Evolutionary conservation across 37 sponge, comb jelly and placozoan genomes (phyloP).

Genomic region (Diacarnus erythraeanus): DNA sequence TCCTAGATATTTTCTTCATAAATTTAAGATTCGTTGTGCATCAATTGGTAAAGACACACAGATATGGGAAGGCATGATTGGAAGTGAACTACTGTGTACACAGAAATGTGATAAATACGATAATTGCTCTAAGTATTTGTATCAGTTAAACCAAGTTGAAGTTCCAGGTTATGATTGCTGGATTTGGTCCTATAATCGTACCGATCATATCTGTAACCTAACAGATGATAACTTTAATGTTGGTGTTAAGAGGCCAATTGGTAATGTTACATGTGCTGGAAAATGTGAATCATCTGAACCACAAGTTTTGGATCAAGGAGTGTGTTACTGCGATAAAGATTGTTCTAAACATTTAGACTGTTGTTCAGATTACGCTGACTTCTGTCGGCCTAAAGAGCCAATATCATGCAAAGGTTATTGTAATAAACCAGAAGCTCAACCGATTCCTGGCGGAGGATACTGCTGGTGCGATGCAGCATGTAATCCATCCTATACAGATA

Average conservation of each 20-base stretch:
- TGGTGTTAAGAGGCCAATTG: neutral
- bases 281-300: constrained; percentile 1
- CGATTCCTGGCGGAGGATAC: constrained; percentile 6
- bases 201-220: neutral
- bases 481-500: neutral
- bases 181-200: constrained; percentile 14
- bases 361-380: constrained; percentile 3
- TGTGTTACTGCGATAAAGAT: constrained; percentile 17
- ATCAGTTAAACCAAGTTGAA: neutral
- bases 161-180: constrained; percentile 8
- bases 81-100: neutral
- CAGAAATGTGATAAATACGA: neutral
- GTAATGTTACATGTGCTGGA: constrained; percentile 4
- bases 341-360: constrained; percentile 4
- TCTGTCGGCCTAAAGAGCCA: neutral
- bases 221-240: neutral
- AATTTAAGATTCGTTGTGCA: neutral
- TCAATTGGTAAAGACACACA: neutral
- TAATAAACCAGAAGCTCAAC: neutral
- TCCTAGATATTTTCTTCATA: neutral
- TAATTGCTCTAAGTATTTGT: constrained; percentile 6
- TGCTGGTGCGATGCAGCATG: neutral
- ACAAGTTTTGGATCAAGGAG: neutral
- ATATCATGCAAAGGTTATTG: constrained; percentile 4
- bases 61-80: neutral